A percentile compares a stretch with the other conserved stretches of the same genome.
These are phyloP conservation scores for Perca schrenkii DNA, from an alignment of 2,113 vertebrate genomes.

Conservation along the genomic window DNA sequence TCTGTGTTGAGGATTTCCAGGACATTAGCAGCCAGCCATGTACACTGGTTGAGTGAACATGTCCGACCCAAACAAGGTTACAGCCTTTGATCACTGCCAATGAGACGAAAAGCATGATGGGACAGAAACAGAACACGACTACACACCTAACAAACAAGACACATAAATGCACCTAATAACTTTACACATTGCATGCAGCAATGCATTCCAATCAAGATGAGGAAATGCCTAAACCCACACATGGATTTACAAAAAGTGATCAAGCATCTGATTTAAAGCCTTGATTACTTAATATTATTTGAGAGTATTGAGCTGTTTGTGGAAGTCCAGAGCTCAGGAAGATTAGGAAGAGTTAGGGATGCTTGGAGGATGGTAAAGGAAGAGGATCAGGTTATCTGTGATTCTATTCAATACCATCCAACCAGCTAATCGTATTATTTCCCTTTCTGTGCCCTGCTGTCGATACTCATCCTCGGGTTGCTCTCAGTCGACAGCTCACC, in stretches of 20 bases:
- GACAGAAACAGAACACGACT: slow-evolving; percentile 11
- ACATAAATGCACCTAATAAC: neutral
- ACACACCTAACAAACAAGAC: slow-evolving; percentile 30
- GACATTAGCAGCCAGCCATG: slow-evolving; percentile 68
- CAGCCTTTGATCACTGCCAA: slow-evolving; percentile 60
- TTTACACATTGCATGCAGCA: neutral
- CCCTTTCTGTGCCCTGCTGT: slow-evolving; percentile 49
- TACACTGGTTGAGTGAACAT: slow-evolving; percentile 47
- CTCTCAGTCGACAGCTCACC: slow-evolving; percentile 23
- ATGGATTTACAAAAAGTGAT: slow-evolving; percentile 19
- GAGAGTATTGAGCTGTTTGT: slow-evolving; percentile 60
- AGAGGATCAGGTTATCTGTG: slow-evolving; percentile 74
- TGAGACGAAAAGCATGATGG: slow-evolving; percentile 45
- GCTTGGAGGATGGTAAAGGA: slow-evolving; percentile 62
- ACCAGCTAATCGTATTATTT: slow-evolving; percentile 61
- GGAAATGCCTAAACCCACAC: slow-evolving; percentile 7
- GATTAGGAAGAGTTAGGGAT: slow-evolving; percentile 62
- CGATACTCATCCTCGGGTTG: slow-evolving; percentile 50
- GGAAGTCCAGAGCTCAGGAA: slow-evolving; percentile 45
- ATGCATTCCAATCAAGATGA: slow-evolving; percentile 29
- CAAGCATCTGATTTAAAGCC: slow-evolving; percentile 17
- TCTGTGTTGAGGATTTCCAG: slow-evolving; percentile 73
- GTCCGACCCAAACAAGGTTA: slow-evolving; percentile 33
- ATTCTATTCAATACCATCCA: slow-evolving; percentile 71
- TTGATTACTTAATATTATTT: slow-evolving; percentile 43